These are phyloP conservation scores for Phrynocephalus vlangalii DNA, from an alignment of 2,797 vertebrate species.

Conservation along the genomic window DNA sequence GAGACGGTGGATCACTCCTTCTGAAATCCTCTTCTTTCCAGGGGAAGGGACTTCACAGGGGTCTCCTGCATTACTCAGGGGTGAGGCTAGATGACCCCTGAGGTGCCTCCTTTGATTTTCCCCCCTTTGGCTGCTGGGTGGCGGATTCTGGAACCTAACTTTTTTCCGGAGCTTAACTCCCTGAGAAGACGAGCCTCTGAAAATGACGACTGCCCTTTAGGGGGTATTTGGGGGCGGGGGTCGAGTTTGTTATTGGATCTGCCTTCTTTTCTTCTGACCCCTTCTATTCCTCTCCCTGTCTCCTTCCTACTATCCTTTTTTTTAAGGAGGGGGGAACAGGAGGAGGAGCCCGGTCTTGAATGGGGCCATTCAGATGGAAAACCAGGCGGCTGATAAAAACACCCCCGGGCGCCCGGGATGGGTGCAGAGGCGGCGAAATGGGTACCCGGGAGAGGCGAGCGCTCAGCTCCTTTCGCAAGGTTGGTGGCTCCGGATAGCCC, in stretches of 20 bases:
- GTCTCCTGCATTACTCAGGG: no score
- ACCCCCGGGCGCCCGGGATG: conserved; percentile 48
- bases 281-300: background rate
- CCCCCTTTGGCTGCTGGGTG: background rate
- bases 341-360: conserved; percentile 31
- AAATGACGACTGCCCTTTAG: no score
- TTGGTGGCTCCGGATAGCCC: background rate
- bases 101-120: no score
- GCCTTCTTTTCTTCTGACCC: background rate
- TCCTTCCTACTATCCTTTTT: background rate
- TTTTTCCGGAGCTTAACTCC: no score
- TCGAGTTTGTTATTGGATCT: no score
- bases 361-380: conserved; percentile 88
- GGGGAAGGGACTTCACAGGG: no score
- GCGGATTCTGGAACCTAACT: no score
- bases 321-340: background rate
- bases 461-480: conserved; percentile 58
- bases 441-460: background rate
- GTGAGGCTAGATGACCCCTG: background rate
- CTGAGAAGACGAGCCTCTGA: no score
- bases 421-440: background rate
- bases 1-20: no score
- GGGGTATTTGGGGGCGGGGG: no score
- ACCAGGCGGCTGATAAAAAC: conserved; percentile 80
- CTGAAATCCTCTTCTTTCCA: no score